These are phyloP conservation scores for Melanotaenia nigrans DNA, from an alignment of 2,797 vertebrate genomes.

Conservation along the genomic window DNA sequence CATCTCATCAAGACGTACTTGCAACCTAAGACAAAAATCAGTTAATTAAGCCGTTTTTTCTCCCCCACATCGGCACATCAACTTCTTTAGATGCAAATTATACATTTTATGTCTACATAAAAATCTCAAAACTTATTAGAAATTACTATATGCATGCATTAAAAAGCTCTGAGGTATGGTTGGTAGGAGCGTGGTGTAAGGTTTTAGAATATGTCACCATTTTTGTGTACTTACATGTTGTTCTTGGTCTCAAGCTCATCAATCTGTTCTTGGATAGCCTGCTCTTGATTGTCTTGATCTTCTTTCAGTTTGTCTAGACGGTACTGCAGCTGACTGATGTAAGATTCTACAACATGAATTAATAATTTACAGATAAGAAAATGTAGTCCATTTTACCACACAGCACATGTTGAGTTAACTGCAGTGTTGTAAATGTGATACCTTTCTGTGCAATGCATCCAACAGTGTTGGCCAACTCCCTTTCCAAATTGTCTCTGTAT, in stretches of 20 bases:
- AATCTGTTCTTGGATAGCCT: slow-evolving; percentile 79
- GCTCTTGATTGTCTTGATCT: slow-evolving; percentile 81
- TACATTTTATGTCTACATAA: neutral
- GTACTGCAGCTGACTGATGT: slow-evolving; percentile 86
- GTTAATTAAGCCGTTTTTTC: neutral
- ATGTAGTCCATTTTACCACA: neutral
- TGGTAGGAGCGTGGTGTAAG: neutral
- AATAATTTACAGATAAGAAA: neutral
- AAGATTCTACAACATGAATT: slow-evolving; percentile 73
- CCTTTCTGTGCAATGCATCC: slow-evolving; percentile 86
- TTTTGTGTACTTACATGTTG: slow-evolving; percentile 72
- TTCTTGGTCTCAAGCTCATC: slow-evolving; percentile 86
- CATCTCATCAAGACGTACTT: slow-evolving; percentile 86
- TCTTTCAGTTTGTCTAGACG: slow-evolving; percentile 84
- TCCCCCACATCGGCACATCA: neutral
- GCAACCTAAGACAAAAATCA: slow-evolving; percentile 77
- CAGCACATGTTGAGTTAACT: neutral
- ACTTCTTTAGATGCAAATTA: neutral
- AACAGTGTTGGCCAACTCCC: slow-evolving; percentile 83
- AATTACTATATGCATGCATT: neutral
- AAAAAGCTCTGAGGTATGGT: neutral
- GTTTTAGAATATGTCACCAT: neutral
- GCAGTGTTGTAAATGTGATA: slow-evolving; percentile 41
- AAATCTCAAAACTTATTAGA: neutral
- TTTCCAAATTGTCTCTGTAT: slow-evolving; percentile 87